Conservation (phyloP, 2,888 invertebrate genomes). For the Pharmacophagus antenor region DNA sequence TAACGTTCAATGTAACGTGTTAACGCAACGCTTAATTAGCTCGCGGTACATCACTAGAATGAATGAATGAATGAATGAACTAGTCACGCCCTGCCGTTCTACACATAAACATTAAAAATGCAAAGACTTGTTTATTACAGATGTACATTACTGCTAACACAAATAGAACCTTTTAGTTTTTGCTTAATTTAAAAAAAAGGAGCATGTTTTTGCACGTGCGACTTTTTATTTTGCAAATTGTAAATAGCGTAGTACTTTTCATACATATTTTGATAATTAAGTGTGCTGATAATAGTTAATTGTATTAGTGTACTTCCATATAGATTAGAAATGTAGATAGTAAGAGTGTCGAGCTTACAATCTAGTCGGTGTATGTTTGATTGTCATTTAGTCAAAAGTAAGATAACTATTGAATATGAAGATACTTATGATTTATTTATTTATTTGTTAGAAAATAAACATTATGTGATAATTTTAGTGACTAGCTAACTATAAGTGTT, state of each 20-base stretch:
- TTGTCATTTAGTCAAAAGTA: too few species aligned
- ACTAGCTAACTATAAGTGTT: too few species aligned
- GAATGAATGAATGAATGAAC: constrained; percentile 36
- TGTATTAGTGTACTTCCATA: too few species aligned
- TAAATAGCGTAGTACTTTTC: not conserved
- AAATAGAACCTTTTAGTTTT: not conserved
- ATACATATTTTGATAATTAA: not conserved
- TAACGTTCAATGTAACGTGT: constrained; percentile 33
- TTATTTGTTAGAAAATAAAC: too few species aligned
- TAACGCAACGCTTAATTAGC: constrained; percentile 34
- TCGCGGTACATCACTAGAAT: constrained; percentile 33
- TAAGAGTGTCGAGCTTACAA: not conserved
- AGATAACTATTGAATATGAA: too few species aligned
- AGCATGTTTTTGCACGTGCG: too few species aligned
- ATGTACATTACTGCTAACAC: not conserved
- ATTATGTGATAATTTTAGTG: too few species aligned
- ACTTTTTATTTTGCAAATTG: too few species aligned
- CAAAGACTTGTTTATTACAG: not conserved
- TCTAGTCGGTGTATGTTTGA: too few species aligned
- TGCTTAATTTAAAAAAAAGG: not conserved
- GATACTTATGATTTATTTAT: too few species aligned
- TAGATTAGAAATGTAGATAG: not conserved
- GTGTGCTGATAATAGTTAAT: too few species aligned
- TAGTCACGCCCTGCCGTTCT: constrained; percentile 7
- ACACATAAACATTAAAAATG: not conserved